Percentiles rank a stretch among this genome's conserved stretches.
phyloP scores from a whole-genome alignment of 2,888 invertebrate genomes.

The Pycnomerus fuliginosus region DNA sequence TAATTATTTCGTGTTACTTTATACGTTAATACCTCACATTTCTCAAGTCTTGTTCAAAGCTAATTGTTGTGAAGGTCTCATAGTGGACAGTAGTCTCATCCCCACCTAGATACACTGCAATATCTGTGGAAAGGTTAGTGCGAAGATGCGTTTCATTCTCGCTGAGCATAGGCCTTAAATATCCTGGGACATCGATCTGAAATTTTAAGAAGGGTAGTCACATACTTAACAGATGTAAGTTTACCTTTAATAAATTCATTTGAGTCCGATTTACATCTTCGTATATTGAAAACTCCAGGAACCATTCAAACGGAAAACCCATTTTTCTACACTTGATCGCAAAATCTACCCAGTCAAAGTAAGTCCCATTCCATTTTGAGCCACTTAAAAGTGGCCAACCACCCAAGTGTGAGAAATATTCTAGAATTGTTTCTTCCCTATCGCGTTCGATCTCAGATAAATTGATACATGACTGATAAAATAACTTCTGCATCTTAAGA shows the following conservation, averaged over 20 bases:
- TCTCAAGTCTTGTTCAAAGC: slow-evolving; percentile 8
- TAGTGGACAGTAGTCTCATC: slow-evolving; percentile 9
- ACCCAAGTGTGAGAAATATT: slow-evolving; percentile 22
- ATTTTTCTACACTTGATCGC: slow-evolving; percentile 21
- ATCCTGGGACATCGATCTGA: slow-evolving; percentile 18
- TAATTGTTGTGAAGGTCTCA: slow-evolving; percentile 7
- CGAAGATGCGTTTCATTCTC: slow-evolving; percentile 5
- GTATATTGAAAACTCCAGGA: slow-evolving; percentile 21
- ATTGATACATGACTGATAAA: slow-evolving; percentile 19
- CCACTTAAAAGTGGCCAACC: slow-evolving; percentile 36
- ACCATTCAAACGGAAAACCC: slow-evolving; percentile 32
- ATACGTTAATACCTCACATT: slow-evolving; percentile 1
- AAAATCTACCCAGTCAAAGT: slow-evolving; percentile 29
- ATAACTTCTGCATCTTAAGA: slow-evolving; percentile 11
- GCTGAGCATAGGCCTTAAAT: slow-evolving; percentile 7
- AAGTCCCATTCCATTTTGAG: slow-evolving; percentile 29
- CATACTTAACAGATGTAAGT: neutral
- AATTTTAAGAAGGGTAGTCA: slow-evolving; percentile 2
- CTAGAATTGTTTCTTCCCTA: slow-evolving; percentile 13
- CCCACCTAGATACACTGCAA: slow-evolving; percentile 13
- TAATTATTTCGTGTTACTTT: neutral
- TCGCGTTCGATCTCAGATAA: slow-evolving; percentile 16
- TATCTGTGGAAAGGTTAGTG: slow-evolving; percentile 13
- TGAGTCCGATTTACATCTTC: slow-evolving; percentile 10
- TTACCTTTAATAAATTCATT: slow-evolving; percentile 3